phyloP scores from a whole-genome alignment of 2,888 invertebrate species.

The Pyrochroa serraticornis region DNA sequence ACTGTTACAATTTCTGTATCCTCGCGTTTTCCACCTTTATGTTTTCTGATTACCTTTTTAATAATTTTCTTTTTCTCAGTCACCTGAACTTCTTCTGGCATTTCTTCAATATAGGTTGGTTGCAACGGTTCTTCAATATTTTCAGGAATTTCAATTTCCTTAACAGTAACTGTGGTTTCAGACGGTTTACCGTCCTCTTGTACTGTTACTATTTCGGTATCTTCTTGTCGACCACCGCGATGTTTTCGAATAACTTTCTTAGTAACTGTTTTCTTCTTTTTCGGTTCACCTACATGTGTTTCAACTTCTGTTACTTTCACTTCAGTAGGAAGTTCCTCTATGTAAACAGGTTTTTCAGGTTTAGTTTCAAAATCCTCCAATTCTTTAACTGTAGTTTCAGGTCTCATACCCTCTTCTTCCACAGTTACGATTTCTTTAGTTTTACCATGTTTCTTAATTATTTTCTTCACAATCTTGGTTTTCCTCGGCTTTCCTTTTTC shows the following conservation, averaged over 20 bases:
- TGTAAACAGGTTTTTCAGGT: slow-evolving; percentile 26
- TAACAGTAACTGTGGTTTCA: slow-evolving; percentile 54
- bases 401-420: slow-evolving; percentile 52
- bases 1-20: slow-evolving; percentile 52
- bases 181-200: slow-evolving; percentile 59
- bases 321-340: slow-evolving; percentile 38
- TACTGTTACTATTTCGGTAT: slow-evolving; percentile 58
- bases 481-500: slow-evolving; percentile 36
- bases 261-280: slow-evolving; percentile 43
- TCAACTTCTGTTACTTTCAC: slow-evolving; percentile 35
- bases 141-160: slow-evolving; percentile 34
- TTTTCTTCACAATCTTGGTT: slow-evolving; percentile 36
- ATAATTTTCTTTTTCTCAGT: slow-evolving; percentile 34
- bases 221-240: slow-evolving; percentile 47
- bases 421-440: slow-evolving; percentile 41
- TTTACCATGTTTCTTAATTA: slow-evolving; percentile 34
- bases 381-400: slow-evolving; percentile 42
- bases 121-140: slow-evolving; percentile 28
- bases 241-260: slow-evolving; percentile 47
- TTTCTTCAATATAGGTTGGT: slow-evolving; percentile 26
- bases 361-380: slow-evolving; percentile 32
- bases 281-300: slow-evolving; percentile 23
- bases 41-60: slow-evolving; percentile 46
- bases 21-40: slow-evolving; percentile 55
- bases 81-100: slow-evolving; percentile 42